These are phyloP conservation scores for Morus bassanus DNA, from an alignment of 2,797 vertebrate species.

Conservation along the genomic window DNA sequence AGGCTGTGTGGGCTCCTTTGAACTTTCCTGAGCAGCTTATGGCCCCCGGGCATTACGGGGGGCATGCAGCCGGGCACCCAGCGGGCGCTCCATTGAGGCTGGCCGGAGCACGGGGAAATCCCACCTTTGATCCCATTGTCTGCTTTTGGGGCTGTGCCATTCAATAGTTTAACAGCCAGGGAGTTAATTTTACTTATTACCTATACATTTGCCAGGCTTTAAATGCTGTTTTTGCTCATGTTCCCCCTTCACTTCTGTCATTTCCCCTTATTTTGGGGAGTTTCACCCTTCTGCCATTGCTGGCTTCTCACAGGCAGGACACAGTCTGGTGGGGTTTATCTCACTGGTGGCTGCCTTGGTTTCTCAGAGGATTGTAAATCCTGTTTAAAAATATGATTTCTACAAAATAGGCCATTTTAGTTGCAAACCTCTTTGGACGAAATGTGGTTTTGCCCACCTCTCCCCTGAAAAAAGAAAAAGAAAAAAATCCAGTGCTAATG, in stretches of 20 bases:
- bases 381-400: not conserved
- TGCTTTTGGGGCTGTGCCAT: fast-evolving
- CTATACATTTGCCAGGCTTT: not conserved
- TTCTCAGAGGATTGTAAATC: not conserved
- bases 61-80: not conserved
- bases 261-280: not conserved
- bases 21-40: not conserved
- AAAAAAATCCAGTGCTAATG: not conserved
- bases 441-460: not conserved
- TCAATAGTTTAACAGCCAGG: not conserved
- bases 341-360: not conserved
- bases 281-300: not conserved
- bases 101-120: not conserved
- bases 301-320: not conserved
- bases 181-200: not conserved
- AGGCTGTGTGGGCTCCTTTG: conserved; percentile 18
- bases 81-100: not conserved
- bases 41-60: not conserved
- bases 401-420: not conserved
- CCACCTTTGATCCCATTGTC: not conserved
- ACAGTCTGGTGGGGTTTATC: fast-evolving
- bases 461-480: not conserved
- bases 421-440: not conserved
- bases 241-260: not conserved
- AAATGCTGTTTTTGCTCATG: not conserved